Percentiles rank a stretch among this genome's conserved stretches.
phyloP scores from a whole-genome alignment of 2,797 vertebrate species.

The Scleropages formosus region DNA sequence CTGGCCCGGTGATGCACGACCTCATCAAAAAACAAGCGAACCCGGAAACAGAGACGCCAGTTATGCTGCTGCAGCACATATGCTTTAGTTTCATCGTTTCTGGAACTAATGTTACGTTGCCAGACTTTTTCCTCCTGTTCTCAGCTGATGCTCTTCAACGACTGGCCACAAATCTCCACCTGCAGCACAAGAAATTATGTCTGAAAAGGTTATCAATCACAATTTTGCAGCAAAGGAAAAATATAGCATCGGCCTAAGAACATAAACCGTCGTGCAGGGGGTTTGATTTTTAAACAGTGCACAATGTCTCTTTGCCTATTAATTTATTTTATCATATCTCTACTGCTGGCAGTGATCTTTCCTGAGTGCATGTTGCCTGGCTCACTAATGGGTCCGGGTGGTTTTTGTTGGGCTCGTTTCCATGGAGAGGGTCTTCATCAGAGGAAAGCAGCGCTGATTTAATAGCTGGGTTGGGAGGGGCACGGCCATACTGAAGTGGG shows the following conservation, averaged over 20 bases:
- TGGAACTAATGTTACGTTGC: neutral
- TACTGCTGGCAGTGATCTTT: constrained; percentile 48
- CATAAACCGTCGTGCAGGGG: neutral
- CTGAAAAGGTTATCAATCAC: neutral
- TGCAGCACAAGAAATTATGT: neutral
- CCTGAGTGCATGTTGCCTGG: constrained; percentile 49
- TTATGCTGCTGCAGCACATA: no score
- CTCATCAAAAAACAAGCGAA: neutral
- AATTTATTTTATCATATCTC: constrained; percentile 40
- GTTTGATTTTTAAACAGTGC: neutral
- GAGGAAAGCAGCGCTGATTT: constrained; percentile 44
- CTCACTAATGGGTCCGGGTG: constrained; percentile 60
- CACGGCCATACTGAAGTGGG: constrained; percentile 29
- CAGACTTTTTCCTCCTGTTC: neutral
- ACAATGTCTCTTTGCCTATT: constrained; percentile 16
- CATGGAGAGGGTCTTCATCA: constrained; percentile 57
- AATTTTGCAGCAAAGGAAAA: neutral
- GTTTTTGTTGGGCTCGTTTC: constrained; percentile 57
- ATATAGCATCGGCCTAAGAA: neutral
- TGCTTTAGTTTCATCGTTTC: neutral
- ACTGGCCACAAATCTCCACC: neutral
- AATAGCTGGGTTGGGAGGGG: constrained; percentile 28
- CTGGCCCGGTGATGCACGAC: no score
- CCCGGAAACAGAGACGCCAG: neutral
- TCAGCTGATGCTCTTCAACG: neutral